These are phyloP conservation scores for Oreochromis aureus DNA, from an alignment of 2,113 vertebrate genomes.

Conservation along the genomic window DNA sequence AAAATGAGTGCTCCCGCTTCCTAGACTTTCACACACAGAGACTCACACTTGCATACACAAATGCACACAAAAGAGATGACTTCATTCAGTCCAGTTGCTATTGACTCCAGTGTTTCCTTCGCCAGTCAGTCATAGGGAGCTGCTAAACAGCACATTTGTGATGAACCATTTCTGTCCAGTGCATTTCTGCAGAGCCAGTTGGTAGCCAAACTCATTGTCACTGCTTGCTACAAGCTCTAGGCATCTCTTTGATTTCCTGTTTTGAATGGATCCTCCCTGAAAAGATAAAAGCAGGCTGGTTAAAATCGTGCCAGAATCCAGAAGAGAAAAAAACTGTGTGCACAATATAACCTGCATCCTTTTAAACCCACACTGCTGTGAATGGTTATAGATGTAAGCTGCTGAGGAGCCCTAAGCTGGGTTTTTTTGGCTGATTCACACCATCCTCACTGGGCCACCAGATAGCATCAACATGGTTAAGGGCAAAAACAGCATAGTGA, in stretches of 20 bases:
- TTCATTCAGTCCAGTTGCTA: constrained; percentile 9
- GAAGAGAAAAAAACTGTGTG: constrained; percentile 8
- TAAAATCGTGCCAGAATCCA: constrained; percentile 11
- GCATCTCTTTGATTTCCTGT: constrained; percentile 94
- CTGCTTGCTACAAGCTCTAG: constrained; percentile 89
- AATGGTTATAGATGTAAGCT: constrained; percentile 17
- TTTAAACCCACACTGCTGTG: constrained; percentile 16
- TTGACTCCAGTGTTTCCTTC: constrained; percentile 4
- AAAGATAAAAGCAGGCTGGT: constrained; percentile 44
- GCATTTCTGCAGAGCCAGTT: constrained; percentile 91
- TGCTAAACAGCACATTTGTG: constrained; percentile 84
- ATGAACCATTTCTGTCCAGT: constrained; percentile 93
- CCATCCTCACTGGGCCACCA: not conserved
- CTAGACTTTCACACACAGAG: not conserved
- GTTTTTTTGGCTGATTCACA: constrained; percentile 18
- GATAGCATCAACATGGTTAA: constrained; percentile 24
- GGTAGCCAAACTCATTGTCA: constrained; percentile 89
- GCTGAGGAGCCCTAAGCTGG: constrained; percentile 1
- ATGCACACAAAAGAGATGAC: not conserved
- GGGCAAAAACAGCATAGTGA: constrained; percentile 23
- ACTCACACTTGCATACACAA: not conserved
- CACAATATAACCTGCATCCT: not conserved
- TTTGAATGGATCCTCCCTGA: constrained; percentile 95
- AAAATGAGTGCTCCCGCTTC: not conserved
- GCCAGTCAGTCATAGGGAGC: constrained; percentile 68